Base-by-base conservation (phyloP, 2,113 vertebrate species). In the Notothenia coriiceps region DNA sequence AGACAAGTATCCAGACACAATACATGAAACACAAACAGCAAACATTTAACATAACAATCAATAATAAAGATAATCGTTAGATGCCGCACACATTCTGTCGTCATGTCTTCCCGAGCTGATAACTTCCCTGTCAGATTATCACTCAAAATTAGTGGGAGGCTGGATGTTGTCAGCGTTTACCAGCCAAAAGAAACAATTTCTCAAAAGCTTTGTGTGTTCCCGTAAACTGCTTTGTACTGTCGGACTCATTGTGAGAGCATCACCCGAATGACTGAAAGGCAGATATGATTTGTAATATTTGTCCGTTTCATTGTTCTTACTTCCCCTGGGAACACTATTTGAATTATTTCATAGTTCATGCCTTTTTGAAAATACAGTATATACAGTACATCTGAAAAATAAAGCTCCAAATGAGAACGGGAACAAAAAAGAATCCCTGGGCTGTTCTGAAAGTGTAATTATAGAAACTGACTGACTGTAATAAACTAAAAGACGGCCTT, bases 221-320 rank as follows among this genome's bases (percentile, higher is more conserved):
- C 4, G 59, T 85, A 85, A 86, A 76, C 35, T 55, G 2, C 55
- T 47, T 20, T 65, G 56, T 82, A 55, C 35, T 29, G 67, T 47
- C 66, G 22, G 74, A 74, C 22, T 88, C 84, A 76, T 79, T 86
- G 72, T 52, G 87, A 83, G 75, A 88, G 56, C 70, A 20, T 80
- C 56, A 73, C 55, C 50, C 22, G 25, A 83, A 71, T 65, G 77
- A 77, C 79, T 77, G 64, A 47, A 74, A 72, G 61, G 25, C 77
- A 77, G 9, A 77, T 66, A 67, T 69, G n/a, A 77, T 50, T 67
- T 69, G 43, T 83, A 70, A 65, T 63, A 74, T 79, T 62, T 77
- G 6, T 70, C 22, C 84, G 40, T 50, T 14, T n/a, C 14, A 64
- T n/a, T 63, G 18, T 33, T 15, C 49, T 20, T 50, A 40, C 64